Evolutionary conservation across 2,888 invertebrate genomes (phyloP), one percentile per base, ranked within the genome.

Genomic region (Drosophila diplacantha): DNA sequence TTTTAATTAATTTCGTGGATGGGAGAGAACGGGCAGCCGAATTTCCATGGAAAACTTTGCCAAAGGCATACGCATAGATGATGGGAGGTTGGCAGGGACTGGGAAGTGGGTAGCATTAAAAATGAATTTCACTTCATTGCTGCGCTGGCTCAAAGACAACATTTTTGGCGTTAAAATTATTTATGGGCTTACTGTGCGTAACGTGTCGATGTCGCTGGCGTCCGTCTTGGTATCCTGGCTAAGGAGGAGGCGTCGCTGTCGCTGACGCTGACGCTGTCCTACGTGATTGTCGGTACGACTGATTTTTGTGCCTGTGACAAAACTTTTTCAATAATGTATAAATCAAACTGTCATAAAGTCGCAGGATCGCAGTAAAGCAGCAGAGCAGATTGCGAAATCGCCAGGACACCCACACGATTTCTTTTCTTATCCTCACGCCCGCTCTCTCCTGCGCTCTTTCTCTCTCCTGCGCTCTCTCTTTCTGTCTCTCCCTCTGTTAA

Each of bases 271-370:
- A 32, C 37, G 31, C 24, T 35, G 57, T 61, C 34, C 49, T 34
- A 78, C 83, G 81, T 83, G 81, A 75, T 71, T 81, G 59, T 79
- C 61, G 61, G 56, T 60, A 44, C 44, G 65, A 79, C 74, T 82
- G 73, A 75, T 75, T 73, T 69, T 64, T 75, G 41, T 62, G 65
- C 56, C 69, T 62, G 47, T 63, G 73, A 71, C 68, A 71, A 74
- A 80, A 66, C 76, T 80, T 85, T 85, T 85, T 77, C 81, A 80
- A 83, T 82, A 80, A 85, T 85, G 80, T 84, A 86, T 86, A 86
- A 86, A 86, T 87, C 86, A 87, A 85, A 86, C 83, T 85, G 86
- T 85, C 87, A 86, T 81, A 85, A 85, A 81, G 79, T 83, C 76
- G 71, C 73, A 52, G 59, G 44, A 44, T 66, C 47, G 46, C 65